phyloP scores from a whole-genome alignment of 2,113 vertebrate species.

The Nematolebias whitei region DNA sequence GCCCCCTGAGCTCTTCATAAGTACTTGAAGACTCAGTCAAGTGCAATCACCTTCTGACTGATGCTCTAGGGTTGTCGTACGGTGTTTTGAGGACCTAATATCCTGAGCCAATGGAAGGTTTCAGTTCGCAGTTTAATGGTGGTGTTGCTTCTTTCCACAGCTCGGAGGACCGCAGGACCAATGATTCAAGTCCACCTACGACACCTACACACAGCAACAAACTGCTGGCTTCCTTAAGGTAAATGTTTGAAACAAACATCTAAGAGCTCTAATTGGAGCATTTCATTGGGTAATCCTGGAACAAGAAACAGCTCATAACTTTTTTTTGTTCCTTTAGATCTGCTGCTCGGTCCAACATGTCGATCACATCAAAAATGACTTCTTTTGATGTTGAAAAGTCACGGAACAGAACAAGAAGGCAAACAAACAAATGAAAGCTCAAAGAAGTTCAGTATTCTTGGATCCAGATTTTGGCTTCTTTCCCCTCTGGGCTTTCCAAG shows the following conservation, averaged over 20 bases:
- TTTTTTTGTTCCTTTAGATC: slow-evolving; percentile 49
- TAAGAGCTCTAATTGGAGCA: not conserved
- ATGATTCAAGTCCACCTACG: not conserved
- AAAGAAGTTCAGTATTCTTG: not conserved
- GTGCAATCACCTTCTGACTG: too few relatives aligned
- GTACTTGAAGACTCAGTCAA: too few relatives aligned
- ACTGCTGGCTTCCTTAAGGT: slow-evolving; percentile 70
- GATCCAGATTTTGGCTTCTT: not conserved
- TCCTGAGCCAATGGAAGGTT: not conserved
- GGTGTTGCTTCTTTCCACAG: slow-evolving; percentile 52
- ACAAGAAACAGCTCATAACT: not conserved
- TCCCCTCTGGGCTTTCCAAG: not conserved
- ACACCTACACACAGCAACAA: slow-evolving; percentile 20
- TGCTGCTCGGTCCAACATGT: slow-evolving; percentile 53
- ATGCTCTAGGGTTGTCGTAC: too few relatives aligned
- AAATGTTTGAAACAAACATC: slow-evolving; percentile 4
- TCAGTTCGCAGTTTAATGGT: slow-evolving; percentile 27
- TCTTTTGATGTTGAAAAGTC: slow-evolving; percentile 7
- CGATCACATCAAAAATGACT: slow-evolving; percentile 20
- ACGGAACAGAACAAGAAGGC: slow-evolving; percentile 37
- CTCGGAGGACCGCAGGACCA: slow-evolving; percentile 32
- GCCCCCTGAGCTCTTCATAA: too few relatives aligned
- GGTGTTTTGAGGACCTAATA: too few relatives aligned
- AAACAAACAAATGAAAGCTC: slow-evolving; percentile 1
- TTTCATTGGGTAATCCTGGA: not conserved